phyloP scores from a whole-genome alignment of 2,797 vertebrate genomes.

The Poeciliopsis infans region DNA sequence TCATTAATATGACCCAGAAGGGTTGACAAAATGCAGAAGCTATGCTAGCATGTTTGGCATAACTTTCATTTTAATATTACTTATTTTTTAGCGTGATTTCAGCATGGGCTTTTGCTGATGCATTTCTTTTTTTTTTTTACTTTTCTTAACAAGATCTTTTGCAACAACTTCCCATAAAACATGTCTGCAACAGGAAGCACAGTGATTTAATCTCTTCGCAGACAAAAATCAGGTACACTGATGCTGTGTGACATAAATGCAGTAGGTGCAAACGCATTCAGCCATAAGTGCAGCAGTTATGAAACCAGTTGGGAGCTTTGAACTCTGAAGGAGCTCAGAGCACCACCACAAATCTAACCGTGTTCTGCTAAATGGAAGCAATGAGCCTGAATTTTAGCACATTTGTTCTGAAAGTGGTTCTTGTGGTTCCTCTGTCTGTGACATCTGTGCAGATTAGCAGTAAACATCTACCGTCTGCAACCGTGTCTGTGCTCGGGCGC shows the following conservation, averaged over 20 bases:
- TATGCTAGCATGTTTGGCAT: too few species aligned
- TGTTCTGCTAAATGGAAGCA: constrained; percentile 32
- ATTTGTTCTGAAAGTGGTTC: constrained; percentile 30
- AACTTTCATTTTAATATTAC: too few species aligned
- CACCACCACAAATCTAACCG: constrained; percentile 4
- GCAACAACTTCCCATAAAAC: constrained; percentile 8
- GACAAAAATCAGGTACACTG: constrained; percentile 23
- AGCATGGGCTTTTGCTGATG: too few species aligned
- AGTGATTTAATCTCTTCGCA: constrained; percentile 12
- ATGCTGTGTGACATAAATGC: not conserved
- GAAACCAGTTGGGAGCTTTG: not conserved
- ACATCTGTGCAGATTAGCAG: constrained; percentile 17
- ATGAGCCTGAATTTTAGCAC: constrained; percentile 10
- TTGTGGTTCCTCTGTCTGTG: constrained; percentile 2
- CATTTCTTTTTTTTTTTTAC: too few species aligned
- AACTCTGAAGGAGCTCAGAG: constrained; percentile 15
- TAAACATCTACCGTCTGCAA: constrained; percentile 1
- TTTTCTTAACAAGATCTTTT: not conserved
- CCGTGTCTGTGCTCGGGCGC: constrained; percentile 29
- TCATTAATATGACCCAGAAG: too few species aligned
- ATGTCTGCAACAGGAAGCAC: constrained; percentile 13
- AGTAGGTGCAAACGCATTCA: constrained; percentile 36
- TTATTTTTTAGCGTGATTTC: too few species aligned
- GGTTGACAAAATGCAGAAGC: too few species aligned
- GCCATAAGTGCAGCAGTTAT: constrained; percentile 6